These are phyloP conservation scores for Hoplias malabaricus DNA, from an alignment of 2,113 vertebrate genomes.

Conservation along the genomic window DNA sequence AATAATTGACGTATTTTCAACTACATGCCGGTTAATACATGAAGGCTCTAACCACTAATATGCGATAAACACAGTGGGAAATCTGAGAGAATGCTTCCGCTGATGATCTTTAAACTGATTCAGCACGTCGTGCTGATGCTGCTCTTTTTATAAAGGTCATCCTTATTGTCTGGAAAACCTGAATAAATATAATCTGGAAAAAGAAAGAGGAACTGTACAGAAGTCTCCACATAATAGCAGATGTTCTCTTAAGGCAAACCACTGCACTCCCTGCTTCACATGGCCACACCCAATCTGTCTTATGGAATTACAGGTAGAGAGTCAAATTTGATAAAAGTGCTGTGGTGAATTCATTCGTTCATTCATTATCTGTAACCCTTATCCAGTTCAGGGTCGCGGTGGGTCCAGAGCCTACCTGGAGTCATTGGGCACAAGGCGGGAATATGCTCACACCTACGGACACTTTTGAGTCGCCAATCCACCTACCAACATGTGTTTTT, in stretches of 20 bases:
- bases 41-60: conserved; percentile 8
- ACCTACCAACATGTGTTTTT: too few species aligned
- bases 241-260: neutral
- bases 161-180: neutral
- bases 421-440: too few species aligned
- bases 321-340: neutral
- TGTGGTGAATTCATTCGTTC: too few species aligned
- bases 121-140: neutral
- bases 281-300: neutral
- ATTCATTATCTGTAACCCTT: too few species aligned
- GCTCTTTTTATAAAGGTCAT: neutral
- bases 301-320: conserved; percentile 21
- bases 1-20: neutral
- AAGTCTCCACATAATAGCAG: neutral
- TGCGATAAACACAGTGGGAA: neutral
- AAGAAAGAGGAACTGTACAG: neutral
- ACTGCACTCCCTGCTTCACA: neutral
- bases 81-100: neutral
- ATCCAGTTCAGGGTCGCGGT: too few species aligned
- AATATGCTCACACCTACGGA: too few species aligned
- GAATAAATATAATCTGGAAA: neutral
- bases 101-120: neutral
- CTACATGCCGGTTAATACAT: conserved; percentile 5
- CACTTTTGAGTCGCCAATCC: too few species aligned
- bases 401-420: too few species aligned